Conservation (phyloP, 2,113 vertebrate species). For the Corapipo altera region DNA sequence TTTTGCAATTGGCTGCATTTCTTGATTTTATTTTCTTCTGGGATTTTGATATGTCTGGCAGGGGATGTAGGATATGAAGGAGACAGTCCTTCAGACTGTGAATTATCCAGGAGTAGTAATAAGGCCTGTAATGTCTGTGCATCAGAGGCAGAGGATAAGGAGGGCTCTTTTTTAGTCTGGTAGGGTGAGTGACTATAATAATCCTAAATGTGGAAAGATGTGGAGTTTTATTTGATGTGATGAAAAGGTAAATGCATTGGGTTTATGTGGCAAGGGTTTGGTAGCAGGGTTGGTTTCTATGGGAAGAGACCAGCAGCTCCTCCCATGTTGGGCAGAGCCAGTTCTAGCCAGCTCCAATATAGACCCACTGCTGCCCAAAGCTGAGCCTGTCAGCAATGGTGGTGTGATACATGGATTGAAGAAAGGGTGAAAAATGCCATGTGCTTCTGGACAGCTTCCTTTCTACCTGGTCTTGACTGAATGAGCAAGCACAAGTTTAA, state of each 20-base stretch:
- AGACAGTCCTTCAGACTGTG: slow-evolving; percentile 6
- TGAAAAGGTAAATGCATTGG: not conserved
- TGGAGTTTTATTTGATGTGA: not conserved
- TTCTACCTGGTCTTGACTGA: not conserved
- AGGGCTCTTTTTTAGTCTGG: not conserved
- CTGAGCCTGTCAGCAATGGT: accelerated
- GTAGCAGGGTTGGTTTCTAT: not conserved
- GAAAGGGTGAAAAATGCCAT: not conserved
- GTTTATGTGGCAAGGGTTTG: not conserved
- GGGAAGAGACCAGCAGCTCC: not conserved
- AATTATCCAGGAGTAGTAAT: slow-evolving; percentile 21
- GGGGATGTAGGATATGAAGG: not conserved
- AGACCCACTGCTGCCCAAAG: not conserved
- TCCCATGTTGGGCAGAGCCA: accelerated
- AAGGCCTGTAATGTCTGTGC: not conserved
- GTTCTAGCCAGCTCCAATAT: not conserved
- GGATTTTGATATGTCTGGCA: slow-evolving; percentile 10
- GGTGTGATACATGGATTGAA: not conserved
- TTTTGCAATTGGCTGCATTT: slow-evolving; percentile 47
- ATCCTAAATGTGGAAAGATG: not conserved
- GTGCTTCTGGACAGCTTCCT: not conserved
- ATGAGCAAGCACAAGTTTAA: not conserved
- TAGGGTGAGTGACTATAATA: accelerated
- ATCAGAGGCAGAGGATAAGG: not conserved
- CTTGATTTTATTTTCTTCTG: slow-evolving; percentile 3